These are phyloP conservation scores for Mastomys coucha DNA, from an alignment of 2,113 vertebrate species.

Conservation along the genomic window DNA sequence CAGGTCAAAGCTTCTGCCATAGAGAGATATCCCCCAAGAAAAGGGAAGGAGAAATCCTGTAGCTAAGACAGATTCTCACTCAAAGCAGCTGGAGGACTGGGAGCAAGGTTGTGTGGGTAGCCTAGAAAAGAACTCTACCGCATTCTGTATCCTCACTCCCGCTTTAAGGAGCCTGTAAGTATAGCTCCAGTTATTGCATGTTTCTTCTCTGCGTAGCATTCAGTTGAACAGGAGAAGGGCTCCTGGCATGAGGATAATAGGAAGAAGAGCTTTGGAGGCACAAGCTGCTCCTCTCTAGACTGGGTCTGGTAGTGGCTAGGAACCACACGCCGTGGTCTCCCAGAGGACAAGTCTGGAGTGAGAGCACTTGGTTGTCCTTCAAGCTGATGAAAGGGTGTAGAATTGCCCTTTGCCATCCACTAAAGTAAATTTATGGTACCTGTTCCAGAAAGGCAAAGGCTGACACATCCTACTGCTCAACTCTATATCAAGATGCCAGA, in stretches of 20 bases:
- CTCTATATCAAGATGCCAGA: background rate
- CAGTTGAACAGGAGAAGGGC: background rate
- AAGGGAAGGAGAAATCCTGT: background rate
- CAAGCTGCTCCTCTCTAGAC: background rate
- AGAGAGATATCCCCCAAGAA: background rate
- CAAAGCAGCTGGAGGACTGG: background rate
- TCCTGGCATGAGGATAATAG: background rate
- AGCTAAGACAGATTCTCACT: background rate
- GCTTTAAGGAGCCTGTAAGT: background rate
- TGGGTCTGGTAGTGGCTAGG: background rate
- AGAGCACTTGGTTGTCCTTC: background rate
- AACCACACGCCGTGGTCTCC: background rate
- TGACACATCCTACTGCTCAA: background rate
- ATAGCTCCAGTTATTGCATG: background rate
- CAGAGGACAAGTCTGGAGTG: background rate
- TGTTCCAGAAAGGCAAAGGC: background rate
- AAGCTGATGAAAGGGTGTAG: background rate
- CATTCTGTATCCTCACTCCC: background rate
- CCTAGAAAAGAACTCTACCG: background rate
- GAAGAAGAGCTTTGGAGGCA: background rate
- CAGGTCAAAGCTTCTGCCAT: background rate
- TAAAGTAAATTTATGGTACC: background rate
- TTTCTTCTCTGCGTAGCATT: background rate
- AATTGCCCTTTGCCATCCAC: background rate
- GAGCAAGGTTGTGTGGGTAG: background rate